These are phyloP conservation scores for Todiramphus saurophagus DNA, from an alignment of 2,113 vertebrate genomes.

Conservation along the genomic window DNA sequence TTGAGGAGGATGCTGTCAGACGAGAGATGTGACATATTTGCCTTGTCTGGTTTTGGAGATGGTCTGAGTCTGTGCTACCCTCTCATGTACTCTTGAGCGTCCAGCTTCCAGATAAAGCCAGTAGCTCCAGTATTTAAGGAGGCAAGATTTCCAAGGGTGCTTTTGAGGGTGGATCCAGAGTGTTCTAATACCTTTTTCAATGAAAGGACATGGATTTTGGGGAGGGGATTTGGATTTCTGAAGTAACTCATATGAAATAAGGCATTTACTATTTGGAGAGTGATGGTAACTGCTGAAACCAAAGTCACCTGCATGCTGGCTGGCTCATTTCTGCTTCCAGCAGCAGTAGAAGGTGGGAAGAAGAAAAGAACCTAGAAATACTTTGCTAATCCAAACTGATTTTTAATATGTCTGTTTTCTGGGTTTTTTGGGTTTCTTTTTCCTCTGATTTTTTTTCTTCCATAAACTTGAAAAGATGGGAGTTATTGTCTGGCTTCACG, in stretches of 20 bases:
- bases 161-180: not conserved
- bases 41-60: not conserved
- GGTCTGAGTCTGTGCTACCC: not conserved
- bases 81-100: not conserved
- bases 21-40: not conserved
- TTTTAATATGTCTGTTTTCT: not conserved
- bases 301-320: not conserved
- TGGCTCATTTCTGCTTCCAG: not conserved
- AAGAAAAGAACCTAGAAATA: not conserved
- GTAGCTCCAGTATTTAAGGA: not conserved
- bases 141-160: not conserved
- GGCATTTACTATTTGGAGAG: not conserved
- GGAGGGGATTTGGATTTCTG: not conserved
- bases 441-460: not conserved
- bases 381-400: not conserved
- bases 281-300: not conserved
- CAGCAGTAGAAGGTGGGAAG: not conserved
- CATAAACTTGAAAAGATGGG: not conserved
- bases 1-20: not conserved
- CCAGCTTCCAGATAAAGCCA: not conserved
- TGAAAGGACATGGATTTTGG: not conserved
- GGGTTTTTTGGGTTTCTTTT: not conserved
- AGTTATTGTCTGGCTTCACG: not conserved
- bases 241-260: not conserved
- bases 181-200: not conserved